phyloP scores from a whole-genome alignment of 1,140 invertebrate species.

The Tetramorium alpestre region DNA sequence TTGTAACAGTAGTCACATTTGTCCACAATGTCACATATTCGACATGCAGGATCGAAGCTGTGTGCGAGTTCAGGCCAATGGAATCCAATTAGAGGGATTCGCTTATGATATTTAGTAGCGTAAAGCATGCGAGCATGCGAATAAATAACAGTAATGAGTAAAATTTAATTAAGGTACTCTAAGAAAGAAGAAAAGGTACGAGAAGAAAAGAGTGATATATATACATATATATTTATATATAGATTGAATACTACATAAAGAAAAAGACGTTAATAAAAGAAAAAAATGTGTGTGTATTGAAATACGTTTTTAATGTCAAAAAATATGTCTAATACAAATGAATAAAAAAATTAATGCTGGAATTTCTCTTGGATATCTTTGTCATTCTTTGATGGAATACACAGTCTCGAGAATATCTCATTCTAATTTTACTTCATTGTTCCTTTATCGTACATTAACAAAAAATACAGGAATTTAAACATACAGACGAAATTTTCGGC shows the following conservation, averaged over 20 bases:
- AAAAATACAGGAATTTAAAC: neutral
- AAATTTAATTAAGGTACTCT: neutral
- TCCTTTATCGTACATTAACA: neutral
- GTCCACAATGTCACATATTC: constrained; percentile 1
- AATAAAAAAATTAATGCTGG: neutral
- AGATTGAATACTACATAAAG: neutral
- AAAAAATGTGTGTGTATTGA: neutral
- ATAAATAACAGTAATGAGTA: constrained; percentile 9
- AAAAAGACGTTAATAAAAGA: neutral
- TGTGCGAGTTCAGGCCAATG: constrained; percentile 3
- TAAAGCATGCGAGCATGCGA: constrained; percentile 35
- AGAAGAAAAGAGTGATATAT: neutral
- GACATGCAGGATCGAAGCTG: constrained; percentile 24
- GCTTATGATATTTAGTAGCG: constrained; percentile 1
- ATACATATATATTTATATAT: too few relatives aligned
- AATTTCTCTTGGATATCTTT: neutral
- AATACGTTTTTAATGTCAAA: neutral
- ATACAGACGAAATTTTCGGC: neutral
- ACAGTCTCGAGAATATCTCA: neutral
- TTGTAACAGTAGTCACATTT: neutral
- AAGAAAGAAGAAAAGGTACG: too few relatives aligned
- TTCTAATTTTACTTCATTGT: neutral
- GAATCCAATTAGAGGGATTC: constrained; percentile 35
- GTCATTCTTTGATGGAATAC: neutral
- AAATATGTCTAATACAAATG: neutral